Percentiles rank a stretch among this genome's conserved stretches.
phyloP scores from a whole-genome alignment of 2,113 vertebrate species.

The Anoplopoma fimbria region DNA sequence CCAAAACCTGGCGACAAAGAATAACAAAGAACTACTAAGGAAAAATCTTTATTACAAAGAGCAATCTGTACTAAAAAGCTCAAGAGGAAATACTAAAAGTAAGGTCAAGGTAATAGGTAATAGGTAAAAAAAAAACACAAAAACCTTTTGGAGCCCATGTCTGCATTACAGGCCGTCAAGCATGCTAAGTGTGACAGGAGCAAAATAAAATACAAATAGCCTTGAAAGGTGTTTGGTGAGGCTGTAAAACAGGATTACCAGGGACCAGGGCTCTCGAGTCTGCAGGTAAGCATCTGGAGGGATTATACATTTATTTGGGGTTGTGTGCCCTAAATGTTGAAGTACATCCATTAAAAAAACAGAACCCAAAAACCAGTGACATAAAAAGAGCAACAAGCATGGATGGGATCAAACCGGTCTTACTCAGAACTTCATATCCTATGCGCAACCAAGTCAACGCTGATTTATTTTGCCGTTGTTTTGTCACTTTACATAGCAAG shows the following conservation, averaged over 20 bases:
- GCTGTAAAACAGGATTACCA: conserved; percentile 17
- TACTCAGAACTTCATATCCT: too few relatives aligned
- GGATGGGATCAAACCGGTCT: too few relatives aligned
- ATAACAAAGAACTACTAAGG: background rate
- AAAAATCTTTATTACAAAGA: background rate
- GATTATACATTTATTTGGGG: conserved; percentile 3
- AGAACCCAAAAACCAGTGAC: too few relatives aligned
- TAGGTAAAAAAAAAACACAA: background rate
- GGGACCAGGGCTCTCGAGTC: background rate
- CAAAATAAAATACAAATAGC: conserved; percentile 19
- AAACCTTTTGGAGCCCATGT: background rate
- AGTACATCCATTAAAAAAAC: background rate
- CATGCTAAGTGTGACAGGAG: conserved; percentile 3
- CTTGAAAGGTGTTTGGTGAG: background rate
- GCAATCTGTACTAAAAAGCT: background rate
- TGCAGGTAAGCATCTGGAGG: background rate
- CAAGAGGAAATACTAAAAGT: background rate
- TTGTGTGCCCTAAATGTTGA: background rate
- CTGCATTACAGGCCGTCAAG: background rate
- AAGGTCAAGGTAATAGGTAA: background rate
- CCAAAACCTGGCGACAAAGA: background rate
- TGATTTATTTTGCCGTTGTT: too few relatives aligned
- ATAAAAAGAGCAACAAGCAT: too few relatives aligned
- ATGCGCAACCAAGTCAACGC: too few relatives aligned
- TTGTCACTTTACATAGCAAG: too few relatives aligned